Conservation (phyloP, 37 sponge, comb jelly and placozoan genomes). For the Haliclona indistincta region DNA sequence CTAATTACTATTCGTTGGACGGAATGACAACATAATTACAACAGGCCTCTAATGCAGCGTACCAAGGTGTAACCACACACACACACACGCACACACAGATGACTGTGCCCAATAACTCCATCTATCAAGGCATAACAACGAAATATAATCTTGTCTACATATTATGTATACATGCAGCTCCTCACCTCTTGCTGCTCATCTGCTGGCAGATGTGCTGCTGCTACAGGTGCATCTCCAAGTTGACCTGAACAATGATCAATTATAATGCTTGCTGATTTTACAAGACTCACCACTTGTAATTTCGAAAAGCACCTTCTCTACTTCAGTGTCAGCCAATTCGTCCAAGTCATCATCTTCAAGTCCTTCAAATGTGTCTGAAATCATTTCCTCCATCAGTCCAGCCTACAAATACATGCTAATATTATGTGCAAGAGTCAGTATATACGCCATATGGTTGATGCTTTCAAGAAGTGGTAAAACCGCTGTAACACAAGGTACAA, state of each 20-base stretch:
- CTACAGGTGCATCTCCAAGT: constrained; percentile 1
- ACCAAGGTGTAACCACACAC: background rate
- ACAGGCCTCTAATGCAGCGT: no score
- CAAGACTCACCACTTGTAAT: constrained; percentile 80
- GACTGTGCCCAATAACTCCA: background rate
- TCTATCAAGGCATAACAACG: background rate
- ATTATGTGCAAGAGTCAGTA: background rate
- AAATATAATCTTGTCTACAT: background rate
- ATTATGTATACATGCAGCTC: background rate
- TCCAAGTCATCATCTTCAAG: constrained; percentile 96
- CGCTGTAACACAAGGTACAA: background rate
- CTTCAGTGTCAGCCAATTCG: constrained; percentile 89
- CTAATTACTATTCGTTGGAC: no score
- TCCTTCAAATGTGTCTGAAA: constrained; percentile 94
- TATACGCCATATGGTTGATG: background rate
- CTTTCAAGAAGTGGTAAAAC: no score
- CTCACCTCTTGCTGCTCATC: no score
- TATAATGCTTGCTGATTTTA: background rate
- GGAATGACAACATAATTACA: no score
- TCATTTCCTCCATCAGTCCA: constrained; percentile 97
- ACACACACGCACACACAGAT: background rate
- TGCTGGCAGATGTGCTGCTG: background rate
- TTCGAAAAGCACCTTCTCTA: constrained; percentile 97
- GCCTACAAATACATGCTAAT: constrained; percentile 64
- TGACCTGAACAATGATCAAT: background rate